phyloP scores from a whole-genome alignment of 2,888 invertebrate genomes.

The Pachycephus smyrnensis region DNA sequence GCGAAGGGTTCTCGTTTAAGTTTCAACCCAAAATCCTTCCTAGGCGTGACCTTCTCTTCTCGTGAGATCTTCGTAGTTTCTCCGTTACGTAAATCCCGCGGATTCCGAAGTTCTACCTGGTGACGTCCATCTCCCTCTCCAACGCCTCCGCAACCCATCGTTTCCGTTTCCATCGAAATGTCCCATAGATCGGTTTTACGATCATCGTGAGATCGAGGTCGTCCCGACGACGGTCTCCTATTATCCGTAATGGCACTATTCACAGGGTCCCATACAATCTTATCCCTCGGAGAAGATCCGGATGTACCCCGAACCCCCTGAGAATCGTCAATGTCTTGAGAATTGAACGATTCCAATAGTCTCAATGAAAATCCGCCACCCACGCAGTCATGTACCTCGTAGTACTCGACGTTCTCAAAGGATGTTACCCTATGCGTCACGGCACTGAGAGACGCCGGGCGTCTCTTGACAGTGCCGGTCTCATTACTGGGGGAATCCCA shows the following conservation, averaged over 20 bases:
- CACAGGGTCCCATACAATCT: neutral
- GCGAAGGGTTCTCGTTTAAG: constrained; percentile 31
- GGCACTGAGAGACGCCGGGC: constrained; percentile 70
- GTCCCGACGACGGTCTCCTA: constrained; percentile 8
- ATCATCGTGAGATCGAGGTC: constrained; percentile 16
- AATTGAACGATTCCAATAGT: constrained; percentile 28
- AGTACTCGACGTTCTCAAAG: constrained; percentile 40
- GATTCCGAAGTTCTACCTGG: neutral
- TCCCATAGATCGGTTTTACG: constrained; percentile 16
- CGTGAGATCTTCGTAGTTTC: neutral
- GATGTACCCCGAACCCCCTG: neutral
- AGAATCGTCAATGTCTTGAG: neutral
- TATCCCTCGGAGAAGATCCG: constrained; percentile 12
- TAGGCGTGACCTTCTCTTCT: constrained; percentile 24
- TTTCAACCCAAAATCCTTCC: constrained; percentile 47
- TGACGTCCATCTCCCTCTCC: neutral
- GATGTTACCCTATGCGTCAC: constrained; percentile 12
- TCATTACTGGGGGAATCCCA: constrained; percentile 80
- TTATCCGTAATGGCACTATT: constrained; percentile 18
- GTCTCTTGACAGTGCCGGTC: constrained; percentile 80
- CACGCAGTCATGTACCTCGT: constrained; percentile 33
- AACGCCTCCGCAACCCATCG: neutral
- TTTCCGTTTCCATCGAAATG: constrained; percentile 9
- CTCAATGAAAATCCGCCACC: constrained; percentile 32
- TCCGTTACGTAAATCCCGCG: neutral